These are phyloP conservation scores for Chaetodon auriga DNA, from an alignment of 2,113 vertebrate genomes.

Conservation along the genomic window DNA sequence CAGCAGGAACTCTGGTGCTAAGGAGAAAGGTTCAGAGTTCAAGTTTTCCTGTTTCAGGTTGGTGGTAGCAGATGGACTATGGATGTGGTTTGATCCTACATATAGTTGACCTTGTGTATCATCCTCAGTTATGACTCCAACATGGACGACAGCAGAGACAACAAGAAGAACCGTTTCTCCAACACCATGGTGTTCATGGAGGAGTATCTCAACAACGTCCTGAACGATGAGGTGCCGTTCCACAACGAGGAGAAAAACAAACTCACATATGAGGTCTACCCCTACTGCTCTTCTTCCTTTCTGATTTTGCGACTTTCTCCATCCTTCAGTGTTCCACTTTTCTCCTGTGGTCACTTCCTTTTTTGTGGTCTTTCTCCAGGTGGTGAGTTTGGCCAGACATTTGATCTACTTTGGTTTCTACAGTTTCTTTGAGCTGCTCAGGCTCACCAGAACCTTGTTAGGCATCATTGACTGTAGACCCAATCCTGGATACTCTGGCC, in stretches of 20 bases:
- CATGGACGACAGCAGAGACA: conserved; percentile 92
- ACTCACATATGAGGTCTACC: conserved; percentile 93
- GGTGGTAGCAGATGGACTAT: too few species aligned
- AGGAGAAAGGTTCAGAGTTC: too few species aligned
- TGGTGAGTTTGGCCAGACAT: conserved; percentile 95
- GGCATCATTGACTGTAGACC: conserved; percentile 97
- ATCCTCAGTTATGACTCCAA: conserved; percentile 94
- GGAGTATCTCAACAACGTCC: conserved; percentile 96
- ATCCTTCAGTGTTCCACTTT: rapidly evolving
- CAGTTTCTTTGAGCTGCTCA: conserved; percentile 96
- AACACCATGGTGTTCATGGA: conserved; percentile 98
- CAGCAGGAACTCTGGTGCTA: background rate
- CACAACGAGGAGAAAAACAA: conserved; percentile 98
- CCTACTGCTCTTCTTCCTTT: background rate
- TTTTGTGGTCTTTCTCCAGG: conserved; percentile 79
- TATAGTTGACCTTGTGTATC: background rate
- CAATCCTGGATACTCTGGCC: conserved; percentile 79
- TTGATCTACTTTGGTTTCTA: conserved; percentile 99
- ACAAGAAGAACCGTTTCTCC: conserved; percentile 98
- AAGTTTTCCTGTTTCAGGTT: background rate
- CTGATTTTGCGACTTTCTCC: rapidly evolving
- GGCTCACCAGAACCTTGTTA: conserved; percentile 93
- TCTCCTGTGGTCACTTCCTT: background rate
- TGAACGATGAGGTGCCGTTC: conserved; percentile 93
- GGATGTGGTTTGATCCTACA: too few species aligned